Conservation (phyloP, 2,113 vertebrate species). For the Octodon degus region DNA sequence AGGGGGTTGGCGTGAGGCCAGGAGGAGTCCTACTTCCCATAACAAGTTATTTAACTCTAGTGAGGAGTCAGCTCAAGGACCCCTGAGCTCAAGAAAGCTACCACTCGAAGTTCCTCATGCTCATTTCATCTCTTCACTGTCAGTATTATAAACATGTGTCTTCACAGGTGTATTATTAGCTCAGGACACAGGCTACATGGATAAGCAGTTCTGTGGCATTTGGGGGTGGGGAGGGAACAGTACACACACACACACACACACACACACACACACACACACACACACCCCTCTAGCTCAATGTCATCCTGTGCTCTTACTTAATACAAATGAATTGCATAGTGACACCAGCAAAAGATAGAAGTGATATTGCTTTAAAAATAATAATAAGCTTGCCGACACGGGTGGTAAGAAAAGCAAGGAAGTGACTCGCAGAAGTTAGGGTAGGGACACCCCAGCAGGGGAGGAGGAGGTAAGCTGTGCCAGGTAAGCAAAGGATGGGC, state of each 20-base stretch:
- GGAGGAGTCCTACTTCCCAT: constrained; percentile 27
- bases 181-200: neutral
- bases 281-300: neutral
- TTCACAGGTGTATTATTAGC: constrained; percentile 8
- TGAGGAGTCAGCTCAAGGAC: constrained; percentile 51
- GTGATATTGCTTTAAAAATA: constrained; percentile 37
- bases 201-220: neutral
- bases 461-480: neutral
- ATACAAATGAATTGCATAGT: neutral
- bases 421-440: constrained; percentile 10
- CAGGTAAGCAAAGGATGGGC: constrained; percentile 60
- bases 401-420: constrained; percentile 48
- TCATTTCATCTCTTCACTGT: neutral
- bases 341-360: neutral
- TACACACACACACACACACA: neutral
- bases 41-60: constrained; percentile 54
- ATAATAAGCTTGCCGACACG: neutral
- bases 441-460: neutral
- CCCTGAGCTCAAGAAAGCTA: neutral
- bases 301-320: constrained; percentile 10
- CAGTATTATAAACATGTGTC: constrained; percentile 16
- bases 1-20: neutral
- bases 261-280: neutral
- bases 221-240: neutral
- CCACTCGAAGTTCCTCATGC: neutral